Evolutionary conservation across 1,140 invertebrate genomes (phyloP).

Genomic region (Odontomachus brunneus): DNA sequence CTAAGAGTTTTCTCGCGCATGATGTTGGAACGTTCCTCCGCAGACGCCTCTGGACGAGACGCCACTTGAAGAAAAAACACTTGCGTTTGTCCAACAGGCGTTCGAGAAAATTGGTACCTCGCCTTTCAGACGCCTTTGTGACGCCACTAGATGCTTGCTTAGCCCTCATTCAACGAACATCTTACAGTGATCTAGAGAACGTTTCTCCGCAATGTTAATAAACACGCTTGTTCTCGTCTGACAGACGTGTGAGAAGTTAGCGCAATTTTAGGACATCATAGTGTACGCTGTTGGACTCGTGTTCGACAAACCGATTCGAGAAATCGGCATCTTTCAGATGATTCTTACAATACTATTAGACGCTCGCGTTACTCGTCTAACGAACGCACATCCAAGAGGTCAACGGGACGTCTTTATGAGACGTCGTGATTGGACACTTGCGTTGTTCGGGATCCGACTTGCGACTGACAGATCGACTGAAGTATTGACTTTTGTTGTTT

Average conservation of each 20-base stretch:
- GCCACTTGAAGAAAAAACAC: not conserved
- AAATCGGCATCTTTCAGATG: no score
- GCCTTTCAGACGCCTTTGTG: not conserved
- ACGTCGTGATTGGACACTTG: conserved; percentile 39
- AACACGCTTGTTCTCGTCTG: not conserved
- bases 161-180: no score
- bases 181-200: no score
- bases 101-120: not conserved
- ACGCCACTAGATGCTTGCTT: not conserved
- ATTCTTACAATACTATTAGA: no score
- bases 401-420: no score
- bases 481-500: conserved; percentile 77
- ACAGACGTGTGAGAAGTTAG: not conserved
- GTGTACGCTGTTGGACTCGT: no score
- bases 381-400: no score
- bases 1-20: conserved; percentile 1
- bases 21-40: not conserved
- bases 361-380: no score
- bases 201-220: no score
- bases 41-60: not conserved
- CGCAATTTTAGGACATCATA: not conserved
- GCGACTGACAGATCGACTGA: conserved; percentile 67
- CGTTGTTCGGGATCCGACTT: conserved; percentile 61
- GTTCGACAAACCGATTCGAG: no score
- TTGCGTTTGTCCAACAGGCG: not conserved